Percentiles rank a stretch among this genome's conserved stretches.
Conservation (phyloP, 2,113 vertebrate genomes). For the Albula goreensis region DNA sequence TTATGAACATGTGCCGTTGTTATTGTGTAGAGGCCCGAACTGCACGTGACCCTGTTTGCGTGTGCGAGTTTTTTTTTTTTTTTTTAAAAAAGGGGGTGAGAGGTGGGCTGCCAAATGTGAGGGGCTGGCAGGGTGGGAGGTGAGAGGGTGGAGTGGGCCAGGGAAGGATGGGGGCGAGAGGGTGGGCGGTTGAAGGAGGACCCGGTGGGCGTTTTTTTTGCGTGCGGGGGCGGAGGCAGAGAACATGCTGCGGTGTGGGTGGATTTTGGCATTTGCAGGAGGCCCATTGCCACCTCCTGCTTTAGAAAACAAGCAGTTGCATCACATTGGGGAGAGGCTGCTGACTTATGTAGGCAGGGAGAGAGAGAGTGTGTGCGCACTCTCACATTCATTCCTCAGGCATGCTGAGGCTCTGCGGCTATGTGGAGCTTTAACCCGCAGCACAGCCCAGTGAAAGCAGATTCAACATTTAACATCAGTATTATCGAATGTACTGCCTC, state of each 20-base stretch:
- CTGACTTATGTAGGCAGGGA: conserved; percentile 4
- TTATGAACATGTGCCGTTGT: conserved; percentile 28
- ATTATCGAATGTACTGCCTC: neutral
- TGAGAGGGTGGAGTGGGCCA: conserved; percentile 27
- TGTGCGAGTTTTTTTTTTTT: conserved; percentile 9
- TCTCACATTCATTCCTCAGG: neutral
- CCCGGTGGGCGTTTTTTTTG: conserved; percentile 23
- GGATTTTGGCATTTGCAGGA: conserved; percentile 30
- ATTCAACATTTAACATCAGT: neutral
- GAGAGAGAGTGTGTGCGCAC: too few species aligned
- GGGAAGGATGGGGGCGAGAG: conserved; percentile 30
- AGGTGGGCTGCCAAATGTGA: conserved; percentile 37
- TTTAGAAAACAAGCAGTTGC: conserved; percentile 26
- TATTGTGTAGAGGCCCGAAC: conserved; percentile 31
- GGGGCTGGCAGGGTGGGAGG: conserved; percentile 38
- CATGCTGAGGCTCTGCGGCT: neutral
- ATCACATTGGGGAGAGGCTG: conserved; percentile 28
- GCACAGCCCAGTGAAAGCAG: neutral
- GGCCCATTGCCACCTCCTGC: conserved; percentile 24
- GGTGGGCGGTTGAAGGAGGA: conserved; percentile 20
- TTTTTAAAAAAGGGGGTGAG: conserved; percentile 1
- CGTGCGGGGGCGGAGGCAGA: conserved; percentile 28
- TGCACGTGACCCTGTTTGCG: conserved; percentile 35
- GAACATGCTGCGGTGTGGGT: conserved; percentile 28
- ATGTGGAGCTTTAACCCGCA: neutral